Evolutionary conservation across 2,113 vertebrate genomes (phyloP).

Genomic region (Sander lucioperca): DNA sequence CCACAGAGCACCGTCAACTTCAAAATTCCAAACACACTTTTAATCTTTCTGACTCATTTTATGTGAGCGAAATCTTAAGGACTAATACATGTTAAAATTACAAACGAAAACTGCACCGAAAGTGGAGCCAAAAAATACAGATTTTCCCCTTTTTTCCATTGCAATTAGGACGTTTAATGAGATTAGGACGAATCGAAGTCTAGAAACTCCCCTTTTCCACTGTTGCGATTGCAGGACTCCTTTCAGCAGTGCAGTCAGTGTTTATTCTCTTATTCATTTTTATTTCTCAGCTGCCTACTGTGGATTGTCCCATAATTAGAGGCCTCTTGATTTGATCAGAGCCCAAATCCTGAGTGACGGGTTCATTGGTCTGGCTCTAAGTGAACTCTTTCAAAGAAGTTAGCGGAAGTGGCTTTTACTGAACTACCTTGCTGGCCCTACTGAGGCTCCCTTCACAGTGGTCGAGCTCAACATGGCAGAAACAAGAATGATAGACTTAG

Average conservation of each 20-base stretch:
- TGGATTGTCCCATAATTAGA: constrained; percentile 51
- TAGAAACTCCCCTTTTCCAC: constrained; percentile 33
- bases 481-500: constrained; percentile 50
- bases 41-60: constrained; percentile 73
- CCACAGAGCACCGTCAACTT: constrained; percentile 33
- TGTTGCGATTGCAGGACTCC: constrained; percentile 47
- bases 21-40: constrained; percentile 52
- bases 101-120: constrained; percentile 37
- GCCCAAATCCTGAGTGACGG: constrained; percentile 56
- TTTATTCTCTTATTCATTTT: constrained; percentile 61
- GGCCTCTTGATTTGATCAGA: constrained; percentile 51
- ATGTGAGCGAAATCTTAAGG: constrained; percentile 40
- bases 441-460: constrained; percentile 40
- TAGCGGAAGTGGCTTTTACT: constrained; percentile 45
- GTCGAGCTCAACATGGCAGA: constrained; percentile 60
- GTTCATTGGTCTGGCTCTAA: constrained; percentile 40
- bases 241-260: constrained; percentile 45
- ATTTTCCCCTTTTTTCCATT: constrained; percentile 17
- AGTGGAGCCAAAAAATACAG: constrained; percentile 20
- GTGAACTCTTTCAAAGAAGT: constrained; percentile 46
- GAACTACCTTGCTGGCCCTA: constrained; percentile 35
- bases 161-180: constrained; percentile 40
- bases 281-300: constrained; percentile 45
- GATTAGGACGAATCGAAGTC: constrained; percentile 35
- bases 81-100: constrained; percentile 61